A percentile compares a stretch with the other conserved stretches of the same genome.
phyloP scores from a whole-genome alignment of 2,113 vertebrate species.

The Harpagus bidentatus region DNA sequence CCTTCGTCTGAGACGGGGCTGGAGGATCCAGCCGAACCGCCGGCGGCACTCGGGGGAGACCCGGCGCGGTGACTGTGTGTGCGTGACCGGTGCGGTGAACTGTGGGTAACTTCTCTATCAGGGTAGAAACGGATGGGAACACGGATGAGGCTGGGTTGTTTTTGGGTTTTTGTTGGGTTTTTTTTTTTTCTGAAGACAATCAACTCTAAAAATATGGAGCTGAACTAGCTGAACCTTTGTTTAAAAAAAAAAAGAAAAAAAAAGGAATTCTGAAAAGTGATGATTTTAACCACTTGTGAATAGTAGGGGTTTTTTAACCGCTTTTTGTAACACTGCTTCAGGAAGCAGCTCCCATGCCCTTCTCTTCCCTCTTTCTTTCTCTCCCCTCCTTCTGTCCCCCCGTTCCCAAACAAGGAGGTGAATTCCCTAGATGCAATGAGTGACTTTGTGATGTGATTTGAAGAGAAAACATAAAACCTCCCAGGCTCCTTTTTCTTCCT shows the following conservation, averaged over 20 bases:
- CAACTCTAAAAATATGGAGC: slow-evolving; percentile 58
- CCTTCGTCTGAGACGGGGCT: slow-evolving; percentile 84
- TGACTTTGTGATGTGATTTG: slow-evolving; percentile 16
- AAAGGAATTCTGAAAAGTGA: slow-evolving; percentile 47
- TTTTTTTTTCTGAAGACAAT: slow-evolving; percentile 62
- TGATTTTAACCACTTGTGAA: slow-evolving; percentile 70
- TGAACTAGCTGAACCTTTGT: slow-evolving; percentile 57
- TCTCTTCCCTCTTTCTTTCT: slow-evolving; percentile 56
- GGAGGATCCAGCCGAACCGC: neutral
- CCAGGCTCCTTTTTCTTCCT: slow-evolving; percentile 13
- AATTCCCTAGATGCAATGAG: slow-evolving; percentile 49
- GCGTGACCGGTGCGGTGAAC: slow-evolving; percentile 10
- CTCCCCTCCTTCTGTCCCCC: neutral
- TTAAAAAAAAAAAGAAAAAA: slow-evolving; percentile 20
- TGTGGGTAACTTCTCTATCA: slow-evolving; percentile 50
- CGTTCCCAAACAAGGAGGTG: slow-evolving; percentile 55
- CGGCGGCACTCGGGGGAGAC: neutral
- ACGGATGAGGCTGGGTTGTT: slow-evolving; percentile 13
- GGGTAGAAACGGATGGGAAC: slow-evolving; percentile 58
- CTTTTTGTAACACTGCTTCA: slow-evolving; percentile 75
- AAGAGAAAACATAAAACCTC: slow-evolving; percentile 34
- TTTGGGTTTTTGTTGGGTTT: neutral
- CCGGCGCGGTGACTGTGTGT: neutral
- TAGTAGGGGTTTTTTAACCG: slow-evolving; percentile 65
- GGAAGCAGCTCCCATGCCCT: slow-evolving; percentile 56